Evolutionary conservation across 2,113 vertebrate species (phyloP), one percentile per base, ranked within the genome.

Genomic region (Microtus montanus): DNA sequence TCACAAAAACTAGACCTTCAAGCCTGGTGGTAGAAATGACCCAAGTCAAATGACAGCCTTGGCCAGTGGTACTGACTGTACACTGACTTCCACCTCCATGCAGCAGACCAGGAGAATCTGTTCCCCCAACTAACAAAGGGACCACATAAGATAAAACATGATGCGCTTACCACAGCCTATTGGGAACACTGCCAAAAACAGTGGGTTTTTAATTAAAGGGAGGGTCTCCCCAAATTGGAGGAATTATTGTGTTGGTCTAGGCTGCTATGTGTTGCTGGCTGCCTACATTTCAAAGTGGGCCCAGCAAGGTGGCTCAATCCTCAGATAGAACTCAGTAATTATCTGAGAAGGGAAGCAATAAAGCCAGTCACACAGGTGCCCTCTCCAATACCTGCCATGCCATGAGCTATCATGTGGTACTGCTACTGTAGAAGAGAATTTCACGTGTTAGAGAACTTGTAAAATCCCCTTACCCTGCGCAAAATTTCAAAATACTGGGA

Each of bases 401-500:
- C 94, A 78, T 93, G 15, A 89, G 90, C 91, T 75, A 35, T 88
- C 64, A 74, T 68, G 92, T 2, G 71, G 66, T 63, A 54, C 73
- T 89, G 98, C 98, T 98, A 98, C 98, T 97, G 98, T 98, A 96
- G 94, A 97, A 97, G 98, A 98, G 91, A 75, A 93, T 83, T 95
- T 95, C 44, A 63, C 97, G 92, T 97, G 97, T 98, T 97, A 38
- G 90, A 98, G 96, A 98, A 98, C 98, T 97, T 98, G 97, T 98
- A 98, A 98, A 98, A 98, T 98, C 97, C 96, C 97, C 97, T 98
- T 98, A 97, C 84, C 95, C 97, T 97, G 97, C 14, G 87, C 98
- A 98, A 97, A 98, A 98, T 97, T 97, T 97, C 97, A 97, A 92
- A 97, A 95, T 38, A 95, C 98, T 99, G 98, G 98, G 98, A 98